Conservation (phyloP, 2,888 invertebrate genomes). For the Caenorhabditis sp. region DNA sequence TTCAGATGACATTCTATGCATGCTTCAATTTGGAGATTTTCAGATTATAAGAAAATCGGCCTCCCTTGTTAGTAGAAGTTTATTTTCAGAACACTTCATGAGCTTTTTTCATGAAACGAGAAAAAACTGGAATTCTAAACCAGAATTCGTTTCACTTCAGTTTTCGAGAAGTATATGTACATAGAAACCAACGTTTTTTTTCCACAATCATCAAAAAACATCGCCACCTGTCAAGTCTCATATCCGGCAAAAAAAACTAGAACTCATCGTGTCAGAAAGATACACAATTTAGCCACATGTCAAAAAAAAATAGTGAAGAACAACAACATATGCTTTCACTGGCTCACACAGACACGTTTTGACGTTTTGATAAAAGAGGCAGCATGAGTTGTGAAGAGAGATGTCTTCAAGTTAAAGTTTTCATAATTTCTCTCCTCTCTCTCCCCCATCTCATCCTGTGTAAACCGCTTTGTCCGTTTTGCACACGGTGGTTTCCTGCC, state of each 20-base stretch:
- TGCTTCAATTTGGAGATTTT: too few species aligned
- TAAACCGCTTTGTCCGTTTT: constrained; percentile 34
- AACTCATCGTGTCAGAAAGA: not conserved
- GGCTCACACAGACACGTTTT: not conserved
- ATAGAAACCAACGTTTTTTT: too few species aligned
- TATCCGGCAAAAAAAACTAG: constrained; percentile 10
- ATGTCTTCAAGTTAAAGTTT: constrained; percentile 45
- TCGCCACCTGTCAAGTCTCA: constrained; percentile 27
- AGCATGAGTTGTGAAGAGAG: not conserved
- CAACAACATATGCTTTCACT: constrained; percentile 24
- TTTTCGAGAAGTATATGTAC: too few species aligned
- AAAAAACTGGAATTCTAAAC: too few species aligned
- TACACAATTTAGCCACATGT: constrained; percentile 54
- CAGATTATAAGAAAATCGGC: too few species aligned
- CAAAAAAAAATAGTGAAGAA: constrained; percentile 54
- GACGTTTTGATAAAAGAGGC: constrained; percentile 40
- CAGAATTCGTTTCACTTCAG: too few species aligned
- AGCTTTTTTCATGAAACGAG: too few species aligned
- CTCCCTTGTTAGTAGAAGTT: too few species aligned
- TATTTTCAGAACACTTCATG: too few species aligned
- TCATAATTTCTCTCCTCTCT: constrained; percentile 48
- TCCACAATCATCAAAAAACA: constrained; percentile 28
- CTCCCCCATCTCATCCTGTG: constrained; percentile 20
- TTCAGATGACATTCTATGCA: too few species aligned
- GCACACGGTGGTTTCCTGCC: constrained; percentile 32